Conservation (phyloP, 2,797 vertebrate species). For the Psittacula derbiana region DNA sequence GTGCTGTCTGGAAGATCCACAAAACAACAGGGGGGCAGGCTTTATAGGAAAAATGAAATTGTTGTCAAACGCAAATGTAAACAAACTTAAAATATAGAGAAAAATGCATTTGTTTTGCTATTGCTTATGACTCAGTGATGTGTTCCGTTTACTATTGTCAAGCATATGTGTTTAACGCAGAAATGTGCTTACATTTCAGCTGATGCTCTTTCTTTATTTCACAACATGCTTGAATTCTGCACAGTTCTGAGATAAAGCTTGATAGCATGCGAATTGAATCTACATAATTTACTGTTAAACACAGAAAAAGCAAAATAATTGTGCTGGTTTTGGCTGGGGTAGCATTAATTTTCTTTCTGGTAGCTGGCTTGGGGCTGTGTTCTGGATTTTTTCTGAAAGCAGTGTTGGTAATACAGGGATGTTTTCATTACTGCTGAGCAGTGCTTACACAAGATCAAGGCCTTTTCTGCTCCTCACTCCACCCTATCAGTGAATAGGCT, state of each 20-base stretch:
- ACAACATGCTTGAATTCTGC: background rate
- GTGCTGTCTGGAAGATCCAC: background rate
- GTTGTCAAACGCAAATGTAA: constrained; percentile 36
- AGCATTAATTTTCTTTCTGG: background rate
- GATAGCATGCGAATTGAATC: background rate
- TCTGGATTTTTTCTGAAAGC: background rate
- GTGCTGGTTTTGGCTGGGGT: background rate
- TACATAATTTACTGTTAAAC: background rate
- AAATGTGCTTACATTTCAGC: background rate
- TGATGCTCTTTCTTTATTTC: constrained; percentile 31
- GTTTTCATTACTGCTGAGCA: background rate
- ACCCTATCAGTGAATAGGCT: background rate
- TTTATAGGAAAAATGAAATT: background rate
- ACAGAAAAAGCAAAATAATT: background rate
- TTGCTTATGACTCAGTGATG: constrained; percentile 1
- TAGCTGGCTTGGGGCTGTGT: background rate
- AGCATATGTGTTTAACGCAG: constrained; percentile 27
- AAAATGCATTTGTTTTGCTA: background rate
- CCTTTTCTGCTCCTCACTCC: background rate
- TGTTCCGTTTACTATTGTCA: background rate
- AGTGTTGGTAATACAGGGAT: background rate
- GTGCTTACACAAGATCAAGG: background rate
- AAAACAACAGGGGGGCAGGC: background rate
- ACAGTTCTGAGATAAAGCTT: background rate
- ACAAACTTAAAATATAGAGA: background rate